phyloP scores from a whole-genome alignment of 2,888 invertebrate genomes.

The Lagria hirta region DNA sequence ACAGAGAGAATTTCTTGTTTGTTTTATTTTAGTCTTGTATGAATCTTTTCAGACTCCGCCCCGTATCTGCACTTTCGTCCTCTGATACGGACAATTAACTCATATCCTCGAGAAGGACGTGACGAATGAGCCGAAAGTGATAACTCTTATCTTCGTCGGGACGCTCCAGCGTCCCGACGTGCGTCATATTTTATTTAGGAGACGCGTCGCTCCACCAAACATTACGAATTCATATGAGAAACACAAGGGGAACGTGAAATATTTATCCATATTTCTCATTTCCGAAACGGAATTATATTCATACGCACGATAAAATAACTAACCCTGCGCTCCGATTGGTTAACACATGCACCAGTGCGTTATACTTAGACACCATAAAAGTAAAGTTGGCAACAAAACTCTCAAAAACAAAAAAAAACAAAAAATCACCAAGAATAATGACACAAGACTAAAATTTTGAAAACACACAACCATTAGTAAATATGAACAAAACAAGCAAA shows the following conservation, averaged over 20 bases:
- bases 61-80: slow-evolving; percentile 49
- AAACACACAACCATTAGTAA: no score
- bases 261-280: slow-evolving; percentile 56
- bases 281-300: slow-evolving; percentile 37
- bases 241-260: slow-evolving; percentile 55
- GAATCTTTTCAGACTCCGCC: slow-evolving; percentile 53
- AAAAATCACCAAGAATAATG: no score
- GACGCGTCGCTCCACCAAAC: slow-evolving; percentile 51
- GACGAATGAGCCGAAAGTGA: no score
- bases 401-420: no score
- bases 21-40: slow-evolving; percentile 54
- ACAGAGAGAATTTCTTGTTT: slow-evolving; percentile 49
- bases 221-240: slow-evolving; percentile 56
- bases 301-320: slow-evolving; percentile 28
- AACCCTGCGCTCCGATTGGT: no score
- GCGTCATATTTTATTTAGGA: slow-evolving; percentile 57
- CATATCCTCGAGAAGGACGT: slow-evolving; percentile 27
- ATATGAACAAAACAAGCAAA: no score
- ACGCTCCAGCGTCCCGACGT: slow-evolving; percentile 43
- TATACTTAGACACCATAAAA: no score
- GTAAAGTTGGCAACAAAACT: no score
- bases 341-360: no score
- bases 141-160: no score
- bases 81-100: slow-evolving; percentile 37
- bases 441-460: no score